Percentiles rank a stretch among this genome's conserved stretches.
Evolutionary conservation across 2,888 invertebrate species (phyloP).

Genomic region (Bombylius major): DNA sequence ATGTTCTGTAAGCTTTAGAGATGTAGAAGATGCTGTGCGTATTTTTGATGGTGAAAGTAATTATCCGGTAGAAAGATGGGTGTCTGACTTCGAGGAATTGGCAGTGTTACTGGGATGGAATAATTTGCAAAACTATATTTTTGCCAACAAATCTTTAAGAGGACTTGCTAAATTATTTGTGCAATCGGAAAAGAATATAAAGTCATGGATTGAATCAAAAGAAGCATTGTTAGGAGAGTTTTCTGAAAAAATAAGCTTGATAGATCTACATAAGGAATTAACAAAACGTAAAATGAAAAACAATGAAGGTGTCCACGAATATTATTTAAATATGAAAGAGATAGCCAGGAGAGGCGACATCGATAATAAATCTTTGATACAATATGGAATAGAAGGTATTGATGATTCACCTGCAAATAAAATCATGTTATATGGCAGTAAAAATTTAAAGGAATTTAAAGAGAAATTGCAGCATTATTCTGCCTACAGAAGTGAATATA

Average conservation of each 20-base stretch:
- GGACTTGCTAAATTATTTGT: not conserved
- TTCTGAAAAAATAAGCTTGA: not conserved
- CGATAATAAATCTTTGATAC: not conserved
- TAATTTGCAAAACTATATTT: not conserved
- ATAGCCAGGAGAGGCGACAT: not conserved
- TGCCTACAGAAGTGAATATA: not conserved
- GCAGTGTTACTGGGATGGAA: not conserved
- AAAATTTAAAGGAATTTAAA: not conserved
- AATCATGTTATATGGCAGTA: not conserved
- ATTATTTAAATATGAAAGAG: not conserved
- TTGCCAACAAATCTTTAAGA: not conserved
- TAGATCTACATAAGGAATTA: not conserved
- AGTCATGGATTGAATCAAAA: not conserved
- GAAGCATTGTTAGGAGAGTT: not conserved
- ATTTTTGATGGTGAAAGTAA: not conserved
- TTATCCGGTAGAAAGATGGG: not conserved
- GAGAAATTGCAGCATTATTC: not conserved
- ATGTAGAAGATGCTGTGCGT: not conserved
- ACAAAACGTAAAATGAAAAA: not conserved
- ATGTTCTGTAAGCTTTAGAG: not conserved
- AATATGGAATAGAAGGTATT: constrained; percentile 1
- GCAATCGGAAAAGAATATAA: not conserved
- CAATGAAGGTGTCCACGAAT: not conserved
- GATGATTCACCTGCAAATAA: not conserved
- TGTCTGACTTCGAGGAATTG: not conserved